Evolutionary conservation across 2,797 vertebrate genomes (phyloP), one percentile per base, ranked within the genome.

Genomic region (Lagorchestes hirsutus): DNA sequence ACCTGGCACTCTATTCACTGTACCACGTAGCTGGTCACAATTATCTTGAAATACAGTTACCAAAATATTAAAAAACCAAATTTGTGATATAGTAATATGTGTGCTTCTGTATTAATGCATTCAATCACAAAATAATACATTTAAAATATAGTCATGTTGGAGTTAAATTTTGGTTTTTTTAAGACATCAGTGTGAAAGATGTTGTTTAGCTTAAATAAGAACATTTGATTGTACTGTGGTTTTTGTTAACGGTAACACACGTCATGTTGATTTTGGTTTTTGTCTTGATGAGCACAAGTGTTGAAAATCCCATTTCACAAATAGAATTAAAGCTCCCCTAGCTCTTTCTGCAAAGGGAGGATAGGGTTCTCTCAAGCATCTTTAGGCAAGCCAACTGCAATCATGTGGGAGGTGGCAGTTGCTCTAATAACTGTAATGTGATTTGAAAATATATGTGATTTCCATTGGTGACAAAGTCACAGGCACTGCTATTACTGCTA

Each of bases 391-490:
- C 40, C 10, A 22, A 27, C 8, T 46, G 9, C 24, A 87, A 50
- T 87, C 40, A 87, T 50, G 24, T 50, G 40, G 74, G 74, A 87
- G 40, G 40, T 50, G 74, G 74, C 40, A 50, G 40, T 27, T 87
- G 40, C 40, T 87, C 74, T 59, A 93, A 56, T 52, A 92, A 62
- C 55, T 91, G 14, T 31, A 90, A 55, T 92, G 58, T 90, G 31
- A 56, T 54, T 74, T 24, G 59, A 93, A 95, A 93, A 96, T 27
- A 74, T 11, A n/a, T 92, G 27, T 54, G 82, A 52, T 92, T 93
- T 93, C 95, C 74, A 93, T 34, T 22, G 50, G 24, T 4, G 24
- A 87, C 31, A 91, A 92, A 91, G 18, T 58, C 74, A 56, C 18
- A 90, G 40, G 31, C 28, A 82, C 54, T 55, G 31, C 52, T 62